Evolutionary conservation across 2,888 invertebrate species (phyloP), one percentile per base, ranked within the genome.

Genomic region (Drosophila macrospina): DNA sequence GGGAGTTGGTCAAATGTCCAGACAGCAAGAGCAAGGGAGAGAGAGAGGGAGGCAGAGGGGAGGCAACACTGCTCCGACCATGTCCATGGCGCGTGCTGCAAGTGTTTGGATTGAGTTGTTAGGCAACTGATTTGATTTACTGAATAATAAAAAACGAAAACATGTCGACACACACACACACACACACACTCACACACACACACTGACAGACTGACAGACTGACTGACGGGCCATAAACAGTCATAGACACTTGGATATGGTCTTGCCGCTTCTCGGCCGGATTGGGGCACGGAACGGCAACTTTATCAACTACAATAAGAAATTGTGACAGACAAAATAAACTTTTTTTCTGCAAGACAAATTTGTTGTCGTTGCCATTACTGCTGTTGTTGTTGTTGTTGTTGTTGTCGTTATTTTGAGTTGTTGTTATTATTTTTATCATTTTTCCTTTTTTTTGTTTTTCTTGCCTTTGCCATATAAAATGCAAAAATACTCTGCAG

Each of bases 91-190:
- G 83, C 83, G 86, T 84, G 88, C 75, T 75, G 86, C 86, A 83
- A 88, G 86, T 88, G 88, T 79, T 86, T 85, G 85, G 86, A 86
- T 86, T 86, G 86, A 88, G 88, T 88, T 88, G 85, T 88, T 88
- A 86, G 88, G 86, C 88, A 86, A 88, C 85, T 86, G 85, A 86
- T 86, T 86, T 86, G 85, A 86, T 86, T 86, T 86, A 86, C 85
- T 88, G 85, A 83, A 83, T 87, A 87, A 83, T 83, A 83, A 83
- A 83, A 82, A 83, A 78, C 85, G 85, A 73, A 85, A 85, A 71
- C 87, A 82, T 76, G 69, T 63, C 64, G 64, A 73, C 69, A 64
- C 57, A 30, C 63, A 60, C 39, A 54, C 61, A 61, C 55, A 51
- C 45, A 42, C 66, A 63, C 48, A 57, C 52, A 50, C 15, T 54